phyloP scores from a whole-genome alignment of 2,797 vertebrate genomes.

The Myripristis jacobus region DNA sequence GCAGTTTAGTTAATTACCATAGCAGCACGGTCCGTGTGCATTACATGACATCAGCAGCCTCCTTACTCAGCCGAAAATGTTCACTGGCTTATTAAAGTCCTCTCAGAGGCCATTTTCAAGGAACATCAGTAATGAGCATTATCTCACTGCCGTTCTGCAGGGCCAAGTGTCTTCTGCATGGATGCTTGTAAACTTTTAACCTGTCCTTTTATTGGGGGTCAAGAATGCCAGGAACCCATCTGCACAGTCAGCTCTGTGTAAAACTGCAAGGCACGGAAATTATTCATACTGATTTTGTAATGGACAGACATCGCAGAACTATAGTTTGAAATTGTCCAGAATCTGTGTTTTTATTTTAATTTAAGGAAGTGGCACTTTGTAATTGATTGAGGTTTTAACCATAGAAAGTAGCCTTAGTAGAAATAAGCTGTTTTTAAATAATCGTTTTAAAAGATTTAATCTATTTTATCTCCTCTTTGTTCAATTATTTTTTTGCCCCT shows the following conservation, averaged over 20 bases:
- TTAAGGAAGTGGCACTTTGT: background rate
- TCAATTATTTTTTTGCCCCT: background rate
- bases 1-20: background rate
- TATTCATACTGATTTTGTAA: conserved; percentile 33
- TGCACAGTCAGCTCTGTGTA: conserved; percentile 47
- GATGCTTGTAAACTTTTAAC: conserved; percentile 77
- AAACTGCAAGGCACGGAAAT: conserved; percentile 37
- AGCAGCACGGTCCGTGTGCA: background rate
- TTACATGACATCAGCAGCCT: background rate
- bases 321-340: background rate
- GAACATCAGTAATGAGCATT: conserved; percentile 2
- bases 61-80: background rate
- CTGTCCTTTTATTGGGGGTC: conserved; percentile 65
- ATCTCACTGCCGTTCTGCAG: conserved; percentile 27
- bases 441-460: too few species aligned
- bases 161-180: conserved; percentile 59
- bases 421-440: background rate
- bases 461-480: background rate
- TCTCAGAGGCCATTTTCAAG: background rate
- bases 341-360: conserved; percentile 3
- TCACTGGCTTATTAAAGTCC: background rate
- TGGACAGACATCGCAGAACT: background rate
- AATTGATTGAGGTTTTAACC: background rate
- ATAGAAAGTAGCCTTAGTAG: conserved; percentile 8
- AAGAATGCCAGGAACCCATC: conserved; percentile 69